phyloP scores from a whole-genome alignment of 1,140 invertebrate genomes.

The Papilio machaon region DNA sequence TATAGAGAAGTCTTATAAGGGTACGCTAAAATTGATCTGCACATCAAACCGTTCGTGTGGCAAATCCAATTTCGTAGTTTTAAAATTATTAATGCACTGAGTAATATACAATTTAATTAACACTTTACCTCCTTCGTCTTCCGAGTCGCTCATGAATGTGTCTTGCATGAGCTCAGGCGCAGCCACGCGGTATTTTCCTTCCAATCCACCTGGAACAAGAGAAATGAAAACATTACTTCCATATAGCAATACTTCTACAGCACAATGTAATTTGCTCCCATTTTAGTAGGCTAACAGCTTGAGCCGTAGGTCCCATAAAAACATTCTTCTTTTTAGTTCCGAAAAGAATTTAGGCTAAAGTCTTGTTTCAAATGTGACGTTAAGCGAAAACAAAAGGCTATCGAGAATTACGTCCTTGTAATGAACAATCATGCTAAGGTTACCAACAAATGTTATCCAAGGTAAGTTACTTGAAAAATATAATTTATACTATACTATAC shows the following conservation, averaged over 20 bases:
- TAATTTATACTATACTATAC: neutral
- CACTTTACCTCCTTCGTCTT: conserved; percentile 96
- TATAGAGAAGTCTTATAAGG: no score
- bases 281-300: neutral
- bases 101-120: neutral
- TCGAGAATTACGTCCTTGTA: neutral
- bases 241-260: neutral
- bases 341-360: neutral
- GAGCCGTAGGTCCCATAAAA: neutral
- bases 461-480: neutral
- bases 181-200: conserved; percentile 97
- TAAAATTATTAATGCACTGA: neutral
- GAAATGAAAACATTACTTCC: conserved; percentile 34
- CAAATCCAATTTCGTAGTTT: no score
- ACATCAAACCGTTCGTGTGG: no score
- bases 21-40: no score
- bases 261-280: neutral
- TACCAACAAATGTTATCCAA: neutral
- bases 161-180: conserved; percentile 99
- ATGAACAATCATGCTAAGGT: neutral
- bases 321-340: neutral
- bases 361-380: neutral
- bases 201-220: conserved; percentile 75
- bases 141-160: conserved; percentile 98
- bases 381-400: neutral